phyloP scores from a whole-genome alignment of 2,797 vertebrate species.

The Acridotheres tristis region DNA sequence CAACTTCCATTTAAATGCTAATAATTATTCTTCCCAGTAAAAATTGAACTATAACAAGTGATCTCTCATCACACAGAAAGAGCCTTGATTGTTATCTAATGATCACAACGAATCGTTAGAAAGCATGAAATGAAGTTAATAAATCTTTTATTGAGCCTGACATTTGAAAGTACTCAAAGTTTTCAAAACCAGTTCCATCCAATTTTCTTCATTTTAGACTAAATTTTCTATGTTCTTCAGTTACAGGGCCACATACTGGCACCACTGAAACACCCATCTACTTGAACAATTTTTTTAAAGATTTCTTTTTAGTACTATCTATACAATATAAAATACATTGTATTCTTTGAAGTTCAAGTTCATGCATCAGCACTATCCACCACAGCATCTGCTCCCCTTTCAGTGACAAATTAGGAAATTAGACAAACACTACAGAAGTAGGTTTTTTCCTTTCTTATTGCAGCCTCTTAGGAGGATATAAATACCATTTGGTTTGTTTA shows the following conservation, averaged over 20 bases:
- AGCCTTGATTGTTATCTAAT: slow-evolving; percentile 54
- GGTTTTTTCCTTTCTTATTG: not conserved
- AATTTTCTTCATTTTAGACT: not conserved
- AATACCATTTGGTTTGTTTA: not conserved
- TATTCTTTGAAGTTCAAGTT: not conserved
- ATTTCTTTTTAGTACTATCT: not conserved
- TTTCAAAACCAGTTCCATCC: not conserved
- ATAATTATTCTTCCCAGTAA: not conserved
- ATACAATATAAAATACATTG: not conserved
- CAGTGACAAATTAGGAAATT: not conserved
- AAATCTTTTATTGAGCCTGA: slow-evolving; percentile 20
- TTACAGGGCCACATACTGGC: not conserved
- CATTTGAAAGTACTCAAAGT: not conserved
- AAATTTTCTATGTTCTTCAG: not conserved
- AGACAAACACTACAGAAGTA: not conserved
- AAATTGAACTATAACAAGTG: not conserved
- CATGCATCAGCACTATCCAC: not conserved
- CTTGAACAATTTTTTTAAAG: not conserved
- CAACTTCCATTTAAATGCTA: slow-evolving; percentile 52
- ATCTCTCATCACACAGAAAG: not conserved
- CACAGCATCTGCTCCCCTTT: not conserved
- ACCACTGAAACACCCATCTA: fast-evolving
- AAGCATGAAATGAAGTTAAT: slow-evolving; percentile 55
- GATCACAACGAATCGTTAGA: not conserved
- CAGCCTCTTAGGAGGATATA: not conserved